phyloP scores from a whole-genome alignment of 1,140 invertebrate genomes.

The Lordiphosa clarofinis region DNA sequence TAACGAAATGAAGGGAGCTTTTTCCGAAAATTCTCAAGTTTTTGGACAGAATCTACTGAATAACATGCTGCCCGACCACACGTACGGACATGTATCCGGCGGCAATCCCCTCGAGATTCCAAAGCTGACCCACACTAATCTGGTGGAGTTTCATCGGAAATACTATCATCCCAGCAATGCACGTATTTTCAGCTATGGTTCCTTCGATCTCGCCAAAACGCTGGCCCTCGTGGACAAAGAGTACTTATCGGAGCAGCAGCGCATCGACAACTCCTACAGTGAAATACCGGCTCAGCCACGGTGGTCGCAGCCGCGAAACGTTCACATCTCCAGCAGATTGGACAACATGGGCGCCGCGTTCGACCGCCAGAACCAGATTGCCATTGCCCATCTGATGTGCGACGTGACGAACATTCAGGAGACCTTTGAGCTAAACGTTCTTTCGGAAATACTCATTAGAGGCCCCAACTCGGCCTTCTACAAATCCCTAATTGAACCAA shows the following conservation, averaged over 20 bases:
- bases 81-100: constrained; percentile 92
- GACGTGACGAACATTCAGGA: constrained; percentile 90
- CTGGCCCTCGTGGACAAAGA: constrained; percentile 88
- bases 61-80: constrained; percentile 89
- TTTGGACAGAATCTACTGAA: constrained; percentile 90
- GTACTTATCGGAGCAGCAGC: constrained; percentile 85
- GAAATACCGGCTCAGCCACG: constrained; percentile 87
- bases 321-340: constrained; percentile 86
- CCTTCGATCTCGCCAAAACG: constrained; percentile 90
- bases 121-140: constrained; percentile 88
- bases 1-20: constrained; percentile 99
- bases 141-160: constrained; percentile 90
- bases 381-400: constrained; percentile 88
- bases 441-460: constrained; percentile 89
- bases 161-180: constrained; percentile 97
- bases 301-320: constrained; percentile 85
- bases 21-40: constrained; percentile 91
- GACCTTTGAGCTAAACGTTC: constrained; percentile 87
- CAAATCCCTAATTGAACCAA: constrained; percentile 91
- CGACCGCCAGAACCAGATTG: constrained; percentile 91
- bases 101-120: constrained; percentile 94
- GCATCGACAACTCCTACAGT: constrained; percentile 84
- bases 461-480: constrained; percentile 96
- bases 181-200: constrained; percentile 94
- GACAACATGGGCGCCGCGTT: constrained; percentile 91